A percentile compares a stretch with the other conserved stretches of the same genome.
These are phyloP conservation scores for Ceriagrion tenellum DNA, from an alignment of 2,888 invertebrate genomes.

Conservation along the genomic window DNA sequence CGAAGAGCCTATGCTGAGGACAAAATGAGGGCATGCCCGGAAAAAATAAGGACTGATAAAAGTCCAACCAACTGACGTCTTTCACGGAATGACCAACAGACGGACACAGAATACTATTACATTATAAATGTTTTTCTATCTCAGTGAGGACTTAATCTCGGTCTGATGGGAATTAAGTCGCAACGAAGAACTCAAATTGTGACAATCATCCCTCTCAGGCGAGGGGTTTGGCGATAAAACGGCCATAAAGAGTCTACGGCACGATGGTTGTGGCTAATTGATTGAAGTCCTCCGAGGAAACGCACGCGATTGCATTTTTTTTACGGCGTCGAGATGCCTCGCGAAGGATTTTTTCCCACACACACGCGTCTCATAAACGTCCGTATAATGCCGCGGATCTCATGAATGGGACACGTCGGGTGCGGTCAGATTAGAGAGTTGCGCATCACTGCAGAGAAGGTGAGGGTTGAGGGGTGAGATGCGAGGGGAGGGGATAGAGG, in stretches of 20 bases:
- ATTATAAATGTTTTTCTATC: too few relatives aligned
- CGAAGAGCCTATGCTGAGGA: too few relatives aligned
- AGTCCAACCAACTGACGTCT: too few relatives aligned
- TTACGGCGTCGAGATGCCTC: background rate
- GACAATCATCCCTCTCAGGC: background rate
- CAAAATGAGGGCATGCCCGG: too few relatives aligned
- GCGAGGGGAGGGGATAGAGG: background rate
- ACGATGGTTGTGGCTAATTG: background rate
- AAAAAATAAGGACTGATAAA: too few relatives aligned
- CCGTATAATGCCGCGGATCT: background rate
- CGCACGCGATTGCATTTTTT: background rate
- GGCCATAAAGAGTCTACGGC: background rate
- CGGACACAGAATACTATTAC: too few relatives aligned
- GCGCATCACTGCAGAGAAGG: conserved; percentile 36
- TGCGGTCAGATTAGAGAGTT: conserved; percentile 9
- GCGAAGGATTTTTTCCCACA: background rate
- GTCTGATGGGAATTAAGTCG: background rate
- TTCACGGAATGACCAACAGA: too few relatives aligned
- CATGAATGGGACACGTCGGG: background rate
- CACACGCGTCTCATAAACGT: background rate
- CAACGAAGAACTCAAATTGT: background rate
- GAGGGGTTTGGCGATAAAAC: background rate
- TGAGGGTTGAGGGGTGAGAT: background rate
- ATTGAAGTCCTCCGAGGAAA: background rate
- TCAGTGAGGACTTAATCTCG: too few relatives aligned